phyloP scores from a whole-genome alignment of 2,113 vertebrate species.

The Beaufortia kweichowensis region DNA sequence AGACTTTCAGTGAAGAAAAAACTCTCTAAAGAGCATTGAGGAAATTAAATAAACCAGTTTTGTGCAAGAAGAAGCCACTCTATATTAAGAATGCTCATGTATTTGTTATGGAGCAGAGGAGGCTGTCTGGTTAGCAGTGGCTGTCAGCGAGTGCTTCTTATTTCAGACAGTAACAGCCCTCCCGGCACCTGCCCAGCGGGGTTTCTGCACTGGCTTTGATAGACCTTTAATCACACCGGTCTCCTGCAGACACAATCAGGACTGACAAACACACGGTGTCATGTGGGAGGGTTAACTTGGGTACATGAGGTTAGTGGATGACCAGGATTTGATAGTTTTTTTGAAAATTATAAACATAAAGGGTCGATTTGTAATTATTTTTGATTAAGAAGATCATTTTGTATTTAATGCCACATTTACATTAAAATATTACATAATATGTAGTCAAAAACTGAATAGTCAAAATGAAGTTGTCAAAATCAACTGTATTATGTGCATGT shows the following conservation, averaged over 20 bases:
- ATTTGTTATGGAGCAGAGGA: slow-evolving; percentile 22
- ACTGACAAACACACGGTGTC: neutral
- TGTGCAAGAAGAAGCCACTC: neutral
- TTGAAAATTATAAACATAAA: too few species aligned
- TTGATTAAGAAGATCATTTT: too few species aligned
- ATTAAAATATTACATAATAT: too few species aligned
- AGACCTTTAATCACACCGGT: slow-evolving; percentile 37
- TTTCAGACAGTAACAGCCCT: slow-evolving; percentile 9
- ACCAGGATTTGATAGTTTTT: too few species aligned
- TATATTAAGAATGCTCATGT: slow-evolving; percentile 22
- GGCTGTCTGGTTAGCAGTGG: slow-evolving; percentile 10
- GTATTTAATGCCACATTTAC: too few species aligned
- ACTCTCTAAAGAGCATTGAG: neutral
- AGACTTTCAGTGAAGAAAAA: neutral
- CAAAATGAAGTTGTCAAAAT: too few species aligned
- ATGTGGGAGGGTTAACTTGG: neutral
- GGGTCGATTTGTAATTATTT: too few species aligned
- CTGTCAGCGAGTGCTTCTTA: slow-evolving; percentile 12
- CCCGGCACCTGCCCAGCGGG: slow-evolving; percentile 3
- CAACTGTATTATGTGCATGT: too few species aligned
- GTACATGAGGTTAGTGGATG: neutral
- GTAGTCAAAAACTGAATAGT: too few species aligned
- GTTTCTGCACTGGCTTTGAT: slow-evolving; percentile 23
- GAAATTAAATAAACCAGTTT: neutral
- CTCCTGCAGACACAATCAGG: slow-evolving; percentile 39